Evolutionary conservation across 1,140 invertebrate species (phyloP).

Genomic region (Elymnias hypermnestra): DNA sequence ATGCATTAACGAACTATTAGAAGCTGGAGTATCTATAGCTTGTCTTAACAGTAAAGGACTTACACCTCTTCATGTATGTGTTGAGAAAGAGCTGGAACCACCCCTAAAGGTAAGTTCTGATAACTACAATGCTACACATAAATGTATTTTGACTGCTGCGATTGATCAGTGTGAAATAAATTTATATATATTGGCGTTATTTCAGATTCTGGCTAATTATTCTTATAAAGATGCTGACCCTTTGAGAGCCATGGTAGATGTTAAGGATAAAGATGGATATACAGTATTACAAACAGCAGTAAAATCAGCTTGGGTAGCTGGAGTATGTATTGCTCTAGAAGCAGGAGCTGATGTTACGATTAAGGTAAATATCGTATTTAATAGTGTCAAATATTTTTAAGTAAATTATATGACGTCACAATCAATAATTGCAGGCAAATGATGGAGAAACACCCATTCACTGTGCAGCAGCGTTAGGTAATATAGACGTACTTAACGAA

Average conservation of each 20-base stretch:
- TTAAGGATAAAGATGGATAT: slow-evolving; percentile 57
- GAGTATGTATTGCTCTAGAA: slow-evolving; percentile 80
- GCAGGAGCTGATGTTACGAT: slow-evolving; percentile 82
- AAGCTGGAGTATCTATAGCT: slow-evolving; percentile 70
- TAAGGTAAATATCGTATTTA: slow-evolving; percentile 33
- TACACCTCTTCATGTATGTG: slow-evolving; percentile 79
- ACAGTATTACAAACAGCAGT: slow-evolving; percentile 68
- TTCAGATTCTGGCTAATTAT: slow-evolving; percentile 57
- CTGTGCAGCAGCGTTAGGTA: slow-evolving; percentile 77
- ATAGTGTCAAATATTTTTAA: neutral
- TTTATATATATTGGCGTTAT: neutral
- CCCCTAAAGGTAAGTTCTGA: slow-evolving; percentile 44
- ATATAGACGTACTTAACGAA: slow-evolving; percentile 79
- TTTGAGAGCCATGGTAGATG: slow-evolving; percentile 52
- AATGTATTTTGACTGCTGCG: too few relatives aligned
- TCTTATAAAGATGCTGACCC: slow-evolving; percentile 46
- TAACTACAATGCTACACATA: too few relatives aligned
- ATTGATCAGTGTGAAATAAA: too few relatives aligned
- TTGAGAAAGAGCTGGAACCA: slow-evolving; percentile 65
- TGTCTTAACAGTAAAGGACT: slow-evolving; percentile 76
- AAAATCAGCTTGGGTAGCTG: slow-evolving; percentile 64
- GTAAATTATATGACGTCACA: too few relatives aligned
- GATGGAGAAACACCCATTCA: slow-evolving; percentile 78
- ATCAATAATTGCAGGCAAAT: slow-evolving; percentile 76
- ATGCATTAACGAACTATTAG: slow-evolving; percentile 74